These are phyloP conservation scores for Drusus annulatus DNA, from an alignment of 1,140 invertebrate genomes.

Conservation along the genomic window DNA sequence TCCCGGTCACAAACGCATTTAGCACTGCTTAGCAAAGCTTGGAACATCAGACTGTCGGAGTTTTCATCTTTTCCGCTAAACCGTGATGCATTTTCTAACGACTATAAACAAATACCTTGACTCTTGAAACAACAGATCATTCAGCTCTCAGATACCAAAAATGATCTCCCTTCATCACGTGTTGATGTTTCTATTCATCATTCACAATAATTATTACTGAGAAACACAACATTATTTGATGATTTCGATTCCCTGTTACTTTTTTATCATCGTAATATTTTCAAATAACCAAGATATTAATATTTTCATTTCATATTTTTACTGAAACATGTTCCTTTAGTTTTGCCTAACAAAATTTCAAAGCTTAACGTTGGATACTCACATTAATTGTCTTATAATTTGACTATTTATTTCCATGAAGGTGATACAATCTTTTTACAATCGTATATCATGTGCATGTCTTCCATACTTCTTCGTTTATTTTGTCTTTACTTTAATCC, in stretches of 20 bases:
- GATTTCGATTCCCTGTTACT: too few species aligned
- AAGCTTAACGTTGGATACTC: background rate
- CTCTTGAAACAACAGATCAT: background rate
- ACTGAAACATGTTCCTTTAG: background rate
- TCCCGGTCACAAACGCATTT: conserved; percentile 10
- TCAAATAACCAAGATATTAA: too few species aligned
- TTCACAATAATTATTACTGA: too few species aligned
- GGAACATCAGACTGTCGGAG: conserved; percentile 36
- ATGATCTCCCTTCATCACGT: too few species aligned
- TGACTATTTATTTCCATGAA: conserved; percentile 19
- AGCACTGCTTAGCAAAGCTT: conserved; percentile 46
- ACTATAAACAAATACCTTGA: conserved; percentile 1
- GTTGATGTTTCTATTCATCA: too few species aligned
- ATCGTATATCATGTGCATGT: conserved; percentile 32
- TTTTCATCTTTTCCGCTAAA: conserved; percentile 35
- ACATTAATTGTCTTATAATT: background rate
- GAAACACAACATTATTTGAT: too few species aligned
- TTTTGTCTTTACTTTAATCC: conserved; percentile 26
- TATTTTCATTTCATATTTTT: background rate
- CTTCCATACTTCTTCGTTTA: conserved; percentile 17
- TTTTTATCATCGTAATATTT: background rate
- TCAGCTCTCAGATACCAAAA: conserved; percentile 14
- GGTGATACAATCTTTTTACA: conserved; percentile 36
- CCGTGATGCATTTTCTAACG: conserved; percentile 34
- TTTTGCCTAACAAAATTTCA: background rate